Base-by-base conservation (phyloP, 2,113 vertebrate species). In the Hemichromis elongatus region DNA sequence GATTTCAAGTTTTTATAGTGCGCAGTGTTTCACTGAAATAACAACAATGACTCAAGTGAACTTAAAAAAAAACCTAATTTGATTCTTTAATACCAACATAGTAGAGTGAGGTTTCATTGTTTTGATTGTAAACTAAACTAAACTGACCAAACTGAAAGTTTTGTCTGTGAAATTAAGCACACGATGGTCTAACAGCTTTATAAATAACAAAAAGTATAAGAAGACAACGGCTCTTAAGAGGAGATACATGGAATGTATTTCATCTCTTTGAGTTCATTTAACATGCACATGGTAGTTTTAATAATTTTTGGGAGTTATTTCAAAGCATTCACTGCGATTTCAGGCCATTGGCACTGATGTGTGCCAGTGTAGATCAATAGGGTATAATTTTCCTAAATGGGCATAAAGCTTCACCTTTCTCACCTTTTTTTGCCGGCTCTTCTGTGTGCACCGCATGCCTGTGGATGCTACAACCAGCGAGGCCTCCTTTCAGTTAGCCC, bases 401-500 rank as follows among this genome's bases (percentile, higher is more conserved):
- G 40, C 47, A 63, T 42, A 24, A 68, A 85, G 80, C 82, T 40
- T 79, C 13, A 9, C 40, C 53, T 55, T 30, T 86, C 19, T 6
- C 14, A 12, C 47, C 68, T 37, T 37, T 66, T 87, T n/a, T 84
- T 82, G 53, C 80, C 59, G 66, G 52, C 53, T 80, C 52, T 90
- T 68, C 30, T 19, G 13, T 63, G 68, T 82, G 53, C 59, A 47
- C 79, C 26, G 54, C 77, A 42, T 55, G 63, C 53, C 80, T 37
- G 2, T 6, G 40, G 80, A 45, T 42, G 80, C 24, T 61, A 77
- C 87, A 80, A 77, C 83, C 83, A 61, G 66, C 45, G 85, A 59
- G 78, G 53, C 82, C 63, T 82, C 37, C 86, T 79, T 87, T 90
- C 86, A 82, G 84, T 78, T 47, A 90, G 85, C 85, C 85, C 89